Conservation (phyloP, 2,113 vertebrate genomes). For the Bagarius yarrelli region DNA sequence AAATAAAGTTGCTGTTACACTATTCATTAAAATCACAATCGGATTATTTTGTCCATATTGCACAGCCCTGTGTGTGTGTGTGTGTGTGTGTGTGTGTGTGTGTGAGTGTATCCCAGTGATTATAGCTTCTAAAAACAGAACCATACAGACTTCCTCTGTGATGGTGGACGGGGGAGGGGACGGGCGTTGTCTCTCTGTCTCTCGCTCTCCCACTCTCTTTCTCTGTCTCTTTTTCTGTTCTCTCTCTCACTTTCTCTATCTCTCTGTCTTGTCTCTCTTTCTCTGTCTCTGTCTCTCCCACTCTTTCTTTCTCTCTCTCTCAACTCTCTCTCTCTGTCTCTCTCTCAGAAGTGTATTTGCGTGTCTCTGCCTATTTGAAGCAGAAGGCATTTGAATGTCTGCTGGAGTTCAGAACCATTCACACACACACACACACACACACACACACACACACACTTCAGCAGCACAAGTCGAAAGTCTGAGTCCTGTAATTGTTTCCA, state of each 20-base stretch:
- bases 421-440: constrained; percentile 2
- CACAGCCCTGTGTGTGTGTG: neutral
- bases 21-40: too few relatives aligned
- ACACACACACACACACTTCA: neutral
- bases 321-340: neutral
- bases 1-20: too few relatives aligned
- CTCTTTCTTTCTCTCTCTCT: neutral
- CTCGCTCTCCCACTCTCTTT: constrained; percentile 1
- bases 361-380: constrained; percentile 48
- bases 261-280: neutral
- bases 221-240: neutral
- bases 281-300: neutral
- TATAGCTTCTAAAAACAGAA: constrained; percentile 45
- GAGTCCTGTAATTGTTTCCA: constrained; percentile 20
- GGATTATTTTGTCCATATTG: too few relatives aligned
- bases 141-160: constrained; percentile 38
- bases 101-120: constrained; percentile 19
- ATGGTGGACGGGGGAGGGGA: neutral
- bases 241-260: neutral
- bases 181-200: constrained; percentile 7
- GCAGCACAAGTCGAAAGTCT: neutral
- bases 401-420: constrained; percentile 24
- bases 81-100: neutral
- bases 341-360: constrained; percentile 43
- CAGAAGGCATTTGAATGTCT: constrained; percentile 53